These are phyloP conservation scores for Papio anubis DNA, from an alignment of 2,113 vertebrate species.

Conservation along the genomic window DNA sequence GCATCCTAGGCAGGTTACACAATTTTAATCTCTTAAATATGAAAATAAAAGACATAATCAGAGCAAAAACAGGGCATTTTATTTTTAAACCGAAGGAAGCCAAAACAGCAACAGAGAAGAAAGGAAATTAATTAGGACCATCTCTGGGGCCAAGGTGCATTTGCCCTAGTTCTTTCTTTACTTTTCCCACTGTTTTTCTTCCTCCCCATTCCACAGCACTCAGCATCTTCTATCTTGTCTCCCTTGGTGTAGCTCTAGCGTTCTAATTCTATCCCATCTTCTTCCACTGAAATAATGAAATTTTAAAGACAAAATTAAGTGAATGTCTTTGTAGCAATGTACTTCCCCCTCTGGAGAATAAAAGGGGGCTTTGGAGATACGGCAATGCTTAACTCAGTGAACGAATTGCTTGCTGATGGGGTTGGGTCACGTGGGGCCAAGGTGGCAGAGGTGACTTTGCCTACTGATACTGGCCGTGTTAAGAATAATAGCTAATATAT, in stretches of 20 bases:
- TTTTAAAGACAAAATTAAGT: background rate
- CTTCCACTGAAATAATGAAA: background rate
- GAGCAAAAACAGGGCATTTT: conserved; percentile 48
- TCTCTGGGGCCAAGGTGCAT: background rate
- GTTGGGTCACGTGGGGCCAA: background rate
- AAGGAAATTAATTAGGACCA: background rate
- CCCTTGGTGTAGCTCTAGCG: rapidly evolving
- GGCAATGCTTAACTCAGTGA: background rate
- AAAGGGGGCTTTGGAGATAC: background rate
- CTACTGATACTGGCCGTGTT: background rate
- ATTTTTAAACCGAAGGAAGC: conserved; percentile 63
- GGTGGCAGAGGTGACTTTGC: background rate
- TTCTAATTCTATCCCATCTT: background rate
- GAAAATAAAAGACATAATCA: conserved; percentile 62
- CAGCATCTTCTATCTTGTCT: background rate
- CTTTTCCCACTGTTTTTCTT: background rate
- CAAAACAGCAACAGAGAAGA: conserved; percentile 31
- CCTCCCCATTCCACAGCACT: rapidly evolving
- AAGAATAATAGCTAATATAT: background rate
- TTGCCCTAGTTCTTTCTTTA: background rate
- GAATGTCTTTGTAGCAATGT: background rate
- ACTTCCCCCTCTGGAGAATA: background rate
- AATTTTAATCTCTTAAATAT: conserved; percentile 67
- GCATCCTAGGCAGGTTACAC: conserved; percentile 5
- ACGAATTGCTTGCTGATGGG: background rate